A percentile compares a stretch with the other conserved stretches of the same genome.
Conservation (phyloP, 2,113 vertebrate species). For the Osmerus eperlanus region DNA sequence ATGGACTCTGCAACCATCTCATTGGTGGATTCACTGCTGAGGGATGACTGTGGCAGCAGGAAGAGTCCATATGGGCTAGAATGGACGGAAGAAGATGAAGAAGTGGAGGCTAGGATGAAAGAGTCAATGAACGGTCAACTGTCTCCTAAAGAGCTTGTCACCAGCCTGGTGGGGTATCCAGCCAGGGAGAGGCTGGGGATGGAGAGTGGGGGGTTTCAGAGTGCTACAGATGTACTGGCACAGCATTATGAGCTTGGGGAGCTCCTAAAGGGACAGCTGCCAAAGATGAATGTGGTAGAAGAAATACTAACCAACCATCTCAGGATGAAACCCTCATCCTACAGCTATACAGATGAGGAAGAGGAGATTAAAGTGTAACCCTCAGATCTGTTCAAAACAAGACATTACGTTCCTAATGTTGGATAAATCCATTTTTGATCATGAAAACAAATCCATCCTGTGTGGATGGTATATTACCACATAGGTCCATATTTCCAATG, state of each 20-base stretch:
- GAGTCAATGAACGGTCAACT: constrained; percentile 38
- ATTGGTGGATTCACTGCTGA: constrained; percentile 66
- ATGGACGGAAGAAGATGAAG: constrained; percentile 49
- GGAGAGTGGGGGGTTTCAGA: constrained; percentile 65
- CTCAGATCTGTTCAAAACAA: too few relatives aligned
- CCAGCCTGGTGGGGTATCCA: constrained; percentile 51
- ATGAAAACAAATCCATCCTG: background rate
- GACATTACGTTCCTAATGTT: background rate
- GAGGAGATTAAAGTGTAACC: constrained; percentile 92
- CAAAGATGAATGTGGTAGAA: constrained; percentile 43
- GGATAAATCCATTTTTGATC: background rate
- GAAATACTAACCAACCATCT: constrained; percentile 24
- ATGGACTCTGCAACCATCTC: constrained; percentile 66
- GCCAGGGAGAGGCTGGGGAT: constrained; percentile 38
- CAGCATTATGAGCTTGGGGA: constrained; percentile 60
- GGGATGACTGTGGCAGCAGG: constrained; percentile 60
- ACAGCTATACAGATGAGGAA: constrained; percentile 79
- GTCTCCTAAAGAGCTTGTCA: constrained; percentile 41
- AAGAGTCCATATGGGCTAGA: constrained; percentile 54
- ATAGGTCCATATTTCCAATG: too few relatives aligned
- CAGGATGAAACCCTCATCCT: constrained; percentile 66
- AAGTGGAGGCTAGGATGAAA: constrained; percentile 12
- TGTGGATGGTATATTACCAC: too few relatives aligned
- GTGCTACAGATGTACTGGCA: constrained; percentile 68
- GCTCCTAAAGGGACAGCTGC: constrained; percentile 56